These are phyloP conservation scores for Troides aeacus DNA, from an alignment of 2,888 invertebrate species.

Conservation along the genomic window DNA sequence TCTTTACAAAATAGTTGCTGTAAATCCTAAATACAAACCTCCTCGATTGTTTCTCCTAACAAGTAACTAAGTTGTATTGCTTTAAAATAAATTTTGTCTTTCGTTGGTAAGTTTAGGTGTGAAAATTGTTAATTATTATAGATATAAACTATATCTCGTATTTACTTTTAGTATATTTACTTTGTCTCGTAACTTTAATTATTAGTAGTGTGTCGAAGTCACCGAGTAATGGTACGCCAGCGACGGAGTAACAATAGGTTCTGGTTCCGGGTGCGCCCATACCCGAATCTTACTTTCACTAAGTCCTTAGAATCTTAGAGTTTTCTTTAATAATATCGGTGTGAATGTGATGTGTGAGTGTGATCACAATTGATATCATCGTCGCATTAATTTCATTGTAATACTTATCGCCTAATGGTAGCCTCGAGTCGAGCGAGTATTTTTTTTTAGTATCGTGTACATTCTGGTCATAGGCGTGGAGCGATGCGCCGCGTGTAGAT, in stretches of 20 bases:
- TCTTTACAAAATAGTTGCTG: conserved; percentile 74
- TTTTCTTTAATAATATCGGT: conserved; percentile 58
- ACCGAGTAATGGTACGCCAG: conserved; percentile 49
- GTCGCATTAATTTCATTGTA: conserved; percentile 54
- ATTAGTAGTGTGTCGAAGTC: conserved; percentile 56
- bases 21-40: conserved; percentile 64
- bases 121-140: conserved; percentile 72
- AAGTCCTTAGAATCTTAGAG: conserved; percentile 63
- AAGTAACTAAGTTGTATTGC: conserved; percentile 51
- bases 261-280: conserved; percentile 59
- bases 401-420: conserved; percentile 49
- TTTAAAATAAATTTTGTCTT: conserved; percentile 61
- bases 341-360: conserved; percentile 68
- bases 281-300: conserved; percentile 57
- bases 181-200: conserved; percentile 51
- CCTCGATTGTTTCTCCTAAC: conserved; percentile 57
- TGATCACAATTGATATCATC: conserved; percentile 67
- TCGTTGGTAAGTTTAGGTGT: conserved; percentile 64
- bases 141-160: conserved; percentile 58
- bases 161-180: conserved; percentile 54
- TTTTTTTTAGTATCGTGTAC: conserved; percentile 66
- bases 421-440: conserved; percentile 59
- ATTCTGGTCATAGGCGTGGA: conserved; percentile 76
- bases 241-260: conserved; percentile 62
- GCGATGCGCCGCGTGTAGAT: conserved; percentile 54